These are phyloP conservation scores for Tachysurus vachellii DNA, from an alignment of 2,113 vertebrate genomes.

Conservation along the genomic window DNA sequence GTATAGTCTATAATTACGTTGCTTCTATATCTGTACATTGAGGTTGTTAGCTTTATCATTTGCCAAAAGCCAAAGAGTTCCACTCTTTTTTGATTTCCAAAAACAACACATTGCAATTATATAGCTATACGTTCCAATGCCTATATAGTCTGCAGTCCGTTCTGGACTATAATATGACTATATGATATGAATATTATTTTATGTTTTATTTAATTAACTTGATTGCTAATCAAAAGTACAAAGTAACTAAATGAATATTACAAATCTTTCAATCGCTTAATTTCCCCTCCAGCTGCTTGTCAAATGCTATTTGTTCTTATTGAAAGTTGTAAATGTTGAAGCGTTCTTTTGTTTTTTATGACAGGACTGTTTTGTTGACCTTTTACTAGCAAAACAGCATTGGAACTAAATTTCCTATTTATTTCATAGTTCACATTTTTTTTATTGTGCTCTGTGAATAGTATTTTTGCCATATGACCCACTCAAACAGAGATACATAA, in stretches of 20 bases:
- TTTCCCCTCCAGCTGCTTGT: neutral
- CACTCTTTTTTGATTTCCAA: neutral
- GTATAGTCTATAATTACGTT: constrained; percentile 66
- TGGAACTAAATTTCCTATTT: neutral
- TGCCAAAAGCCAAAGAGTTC: constrained; percentile 44
- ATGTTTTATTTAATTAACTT: neutral
- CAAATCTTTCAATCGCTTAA: neutral
- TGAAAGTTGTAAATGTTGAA: neutral
- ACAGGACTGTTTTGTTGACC: neutral
- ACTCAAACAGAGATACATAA: neutral
- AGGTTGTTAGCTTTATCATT: constrained; percentile 55
- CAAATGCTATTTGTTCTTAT: neutral
- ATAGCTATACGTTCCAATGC: neutral
- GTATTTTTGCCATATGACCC: neutral
- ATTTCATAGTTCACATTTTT: too few species aligned
- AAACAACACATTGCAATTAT: neutral
- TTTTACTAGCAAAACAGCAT: neutral
- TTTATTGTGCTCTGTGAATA: neutral
- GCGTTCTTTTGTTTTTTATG: neutral
- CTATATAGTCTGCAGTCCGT: neutral
- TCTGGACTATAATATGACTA: neutral
- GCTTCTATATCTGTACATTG: constrained; percentile 63
- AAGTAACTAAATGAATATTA: neutral
- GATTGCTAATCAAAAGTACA: neutral
- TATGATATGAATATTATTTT: neutral